phyloP scores from a whole-genome alignment of 2,113 vertebrate species.

The Pogonocichla stellata region DNA sequence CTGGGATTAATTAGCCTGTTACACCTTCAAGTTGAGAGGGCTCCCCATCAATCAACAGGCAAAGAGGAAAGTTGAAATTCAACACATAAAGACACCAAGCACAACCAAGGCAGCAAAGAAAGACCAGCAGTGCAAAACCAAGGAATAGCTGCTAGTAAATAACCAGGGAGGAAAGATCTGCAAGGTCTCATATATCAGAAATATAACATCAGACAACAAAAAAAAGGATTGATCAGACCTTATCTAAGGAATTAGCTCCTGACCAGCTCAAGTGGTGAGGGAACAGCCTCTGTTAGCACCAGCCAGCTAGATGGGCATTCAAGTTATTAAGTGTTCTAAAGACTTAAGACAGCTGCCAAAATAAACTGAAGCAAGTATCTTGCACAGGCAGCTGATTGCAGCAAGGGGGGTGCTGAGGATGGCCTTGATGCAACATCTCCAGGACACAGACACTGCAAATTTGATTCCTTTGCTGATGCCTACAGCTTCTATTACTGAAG shows the following conservation, averaged over 20 bases:
- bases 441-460: neutral
- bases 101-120: neutral
- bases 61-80: neutral
- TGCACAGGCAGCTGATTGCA: neutral
- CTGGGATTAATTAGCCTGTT: neutral
- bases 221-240: neutral
- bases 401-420: neutral
- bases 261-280: neutral
- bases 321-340: neutral
- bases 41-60: neutral
- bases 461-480: neutral
- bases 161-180: neutral
- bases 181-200: neutral
- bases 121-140: neutral
- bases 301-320: neutral
- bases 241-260: neutral
- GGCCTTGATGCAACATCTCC: neutral
- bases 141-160: neutral
- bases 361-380: neutral
- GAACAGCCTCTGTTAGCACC: neutral
- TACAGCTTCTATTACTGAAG: neutral
- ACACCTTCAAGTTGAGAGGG: neutral
- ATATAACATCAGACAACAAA: neutral
- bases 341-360: neutral
- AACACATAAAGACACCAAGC: neutral